These are phyloP conservation scores for Sarcophaga peregrina DNA, from an alignment of 1,140 invertebrate species.

Conservation along the genomic window DNA sequence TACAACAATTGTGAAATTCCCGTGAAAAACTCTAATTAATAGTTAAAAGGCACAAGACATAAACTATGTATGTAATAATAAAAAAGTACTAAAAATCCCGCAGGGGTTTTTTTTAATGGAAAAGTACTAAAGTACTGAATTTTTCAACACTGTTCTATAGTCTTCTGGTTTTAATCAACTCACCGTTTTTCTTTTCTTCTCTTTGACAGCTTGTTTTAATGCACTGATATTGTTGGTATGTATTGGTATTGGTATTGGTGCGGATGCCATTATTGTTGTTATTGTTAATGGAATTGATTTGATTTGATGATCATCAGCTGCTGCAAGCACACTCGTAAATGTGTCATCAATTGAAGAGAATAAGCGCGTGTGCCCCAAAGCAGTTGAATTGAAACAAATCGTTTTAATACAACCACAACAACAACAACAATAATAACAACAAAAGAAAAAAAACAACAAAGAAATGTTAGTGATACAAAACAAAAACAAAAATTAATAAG, in stretches of 20 bases:
- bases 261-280: not conserved
- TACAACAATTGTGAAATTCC: no score
- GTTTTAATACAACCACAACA: not conserved
- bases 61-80: no score
- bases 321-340: not conserved
- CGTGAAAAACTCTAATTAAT: no score
- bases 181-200: not conserved
- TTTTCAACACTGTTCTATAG: no score
- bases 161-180: constrained; percentile 22
- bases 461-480: not conserved
- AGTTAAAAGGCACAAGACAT: no score
- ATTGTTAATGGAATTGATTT: not conserved
- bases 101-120: no score
- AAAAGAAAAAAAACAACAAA: not conserved
- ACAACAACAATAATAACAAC: not conserved
- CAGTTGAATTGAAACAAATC: constrained; percentile 2
- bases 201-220: not conserved
- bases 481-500: not conserved
- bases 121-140: no score
- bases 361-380: not conserved
- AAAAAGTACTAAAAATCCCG: no score
- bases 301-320: constrained; percentile 17
- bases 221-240: not conserved
- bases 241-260: not conserved
- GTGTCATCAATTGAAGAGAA: not conserved